Evolutionary conservation across 2,888 invertebrate genomes (phyloP).

Genomic region (Polydesmus complanatus): DNA sequence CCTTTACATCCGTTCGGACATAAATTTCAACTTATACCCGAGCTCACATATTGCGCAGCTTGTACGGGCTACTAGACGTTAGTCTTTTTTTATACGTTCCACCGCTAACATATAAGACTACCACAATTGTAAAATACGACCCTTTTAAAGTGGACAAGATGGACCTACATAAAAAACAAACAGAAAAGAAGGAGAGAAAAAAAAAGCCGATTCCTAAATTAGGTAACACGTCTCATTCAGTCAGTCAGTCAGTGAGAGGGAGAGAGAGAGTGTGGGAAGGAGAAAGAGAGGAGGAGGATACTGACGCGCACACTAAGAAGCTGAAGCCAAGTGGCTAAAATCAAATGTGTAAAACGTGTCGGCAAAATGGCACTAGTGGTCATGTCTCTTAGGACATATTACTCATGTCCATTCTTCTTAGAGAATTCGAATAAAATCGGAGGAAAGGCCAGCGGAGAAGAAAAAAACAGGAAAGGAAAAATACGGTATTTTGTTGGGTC

Average conservation of each 20-base stretch:
- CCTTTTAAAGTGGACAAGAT: neutral
- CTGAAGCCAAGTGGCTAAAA: neutral
- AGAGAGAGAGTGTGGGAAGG: too few relatives aligned
- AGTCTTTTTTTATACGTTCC: too few relatives aligned
- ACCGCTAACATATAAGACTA: neutral
- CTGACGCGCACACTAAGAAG: neutral
- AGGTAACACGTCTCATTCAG: neutral
- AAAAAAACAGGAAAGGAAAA: too few relatives aligned
- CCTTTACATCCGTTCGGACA: neutral
- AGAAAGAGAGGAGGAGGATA: too few relatives aligned
- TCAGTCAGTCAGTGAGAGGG: neutral
- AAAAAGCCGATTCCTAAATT: too few relatives aligned
- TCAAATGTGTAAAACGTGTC: neutral
- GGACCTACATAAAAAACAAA: neutral
- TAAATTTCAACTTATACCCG: neutral
- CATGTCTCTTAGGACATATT: neutral
- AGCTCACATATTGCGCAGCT: too few relatives aligned
- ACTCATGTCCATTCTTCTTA: neutral
- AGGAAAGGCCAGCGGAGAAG: too few relatives aligned
- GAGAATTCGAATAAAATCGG: neutral
- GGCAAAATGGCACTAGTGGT: neutral
- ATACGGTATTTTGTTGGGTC: too few relatives aligned
- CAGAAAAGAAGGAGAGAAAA: neutral
- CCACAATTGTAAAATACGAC: neutral
- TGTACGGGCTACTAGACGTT: too few relatives aligned